Percentiles rank a stretch among this genome's conserved stretches.
Conservation (phyloP, 1,140 invertebrate genomes). For the Diorhabda carinulata region DNA sequence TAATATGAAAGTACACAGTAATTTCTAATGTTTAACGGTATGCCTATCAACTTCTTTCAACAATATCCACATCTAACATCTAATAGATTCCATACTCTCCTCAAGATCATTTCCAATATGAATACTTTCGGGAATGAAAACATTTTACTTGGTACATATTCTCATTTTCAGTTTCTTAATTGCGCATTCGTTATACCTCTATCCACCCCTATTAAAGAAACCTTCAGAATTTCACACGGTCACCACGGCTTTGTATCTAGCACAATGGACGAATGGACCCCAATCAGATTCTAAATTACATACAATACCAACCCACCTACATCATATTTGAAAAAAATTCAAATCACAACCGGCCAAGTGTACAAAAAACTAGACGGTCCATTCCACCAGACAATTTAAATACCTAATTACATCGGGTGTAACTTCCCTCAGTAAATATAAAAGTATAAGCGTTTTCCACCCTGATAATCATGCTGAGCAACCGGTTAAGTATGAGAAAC, state of each 20-base stretch:
- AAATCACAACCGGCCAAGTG: conserved; percentile 19
- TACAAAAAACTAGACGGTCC: conserved; percentile 14
- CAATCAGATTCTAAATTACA: conserved; percentile 12
- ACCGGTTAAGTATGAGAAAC: conserved; percentile 11
- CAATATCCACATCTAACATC: too few relatives aligned
- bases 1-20: too few relatives aligned
- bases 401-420: conserved; percentile 14
- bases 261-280: conserved; percentile 11
- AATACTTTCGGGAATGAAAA: too few relatives aligned
- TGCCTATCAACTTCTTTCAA: too few relatives aligned
- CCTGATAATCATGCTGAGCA: conserved; percentile 6
- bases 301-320: conserved; percentile 15
- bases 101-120: too few relatives aligned
- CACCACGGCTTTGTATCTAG: conserved; percentile 8
- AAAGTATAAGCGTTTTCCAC: conserved; percentile 14
- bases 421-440: conserved; percentile 7
- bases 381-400: conserved; percentile 18
- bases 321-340: conserved; percentile 17
- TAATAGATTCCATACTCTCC: too few relatives aligned
- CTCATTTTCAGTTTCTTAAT: too few relatives aligned
- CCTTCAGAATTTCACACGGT: conserved; percentile 5
- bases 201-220: background rate
- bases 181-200: background rate
- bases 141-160: too few relatives aligned
- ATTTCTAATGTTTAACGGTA: too few relatives aligned